Conservation (phyloP, 2,888 invertebrate species). For the Hirtodrosophila duncani region DNA sequence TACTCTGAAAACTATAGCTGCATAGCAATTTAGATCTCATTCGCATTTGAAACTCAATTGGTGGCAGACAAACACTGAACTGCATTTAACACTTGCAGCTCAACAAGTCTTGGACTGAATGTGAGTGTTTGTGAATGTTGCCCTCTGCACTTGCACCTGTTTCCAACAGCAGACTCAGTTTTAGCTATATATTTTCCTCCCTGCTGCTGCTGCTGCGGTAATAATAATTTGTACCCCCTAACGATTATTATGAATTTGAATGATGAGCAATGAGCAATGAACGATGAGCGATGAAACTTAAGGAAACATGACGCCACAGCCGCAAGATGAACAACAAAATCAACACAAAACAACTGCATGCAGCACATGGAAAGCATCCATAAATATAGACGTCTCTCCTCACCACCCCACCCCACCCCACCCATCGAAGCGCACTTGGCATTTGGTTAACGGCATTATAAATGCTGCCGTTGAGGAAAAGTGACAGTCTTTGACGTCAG, state of each 20-base stretch:
- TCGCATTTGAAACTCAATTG: too few relatives aligned
- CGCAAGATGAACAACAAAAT: conserved; percentile 37
- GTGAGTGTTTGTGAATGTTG: too few relatives aligned
- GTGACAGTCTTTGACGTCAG: conserved; percentile 56
- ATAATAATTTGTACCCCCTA: conserved; percentile 29
- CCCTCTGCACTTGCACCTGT: too few relatives aligned
- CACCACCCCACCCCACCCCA: not conserved
- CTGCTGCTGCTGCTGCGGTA: conserved; percentile 23
- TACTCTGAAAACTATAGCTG: too few relatives aligned
- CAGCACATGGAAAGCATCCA: conserved; percentile 16
- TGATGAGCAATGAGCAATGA: conserved; percentile 55
- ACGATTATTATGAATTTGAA: conserved; percentile 42
- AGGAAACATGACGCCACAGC: conserved; percentile 47
- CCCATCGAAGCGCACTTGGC: conserved; percentile 31
- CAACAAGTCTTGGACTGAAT: too few relatives aligned
- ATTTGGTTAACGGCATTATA: conserved; percentile 69
- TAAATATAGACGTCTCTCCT: not conserved
- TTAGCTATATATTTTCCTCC: not conserved
- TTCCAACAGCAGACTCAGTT: too few relatives aligned
- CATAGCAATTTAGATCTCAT: too few relatives aligned
- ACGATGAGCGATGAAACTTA: conserved; percentile 62
- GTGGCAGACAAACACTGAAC: not conserved
- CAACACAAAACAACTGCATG: conserved; percentile 40
- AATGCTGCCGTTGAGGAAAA: conserved; percentile 59
- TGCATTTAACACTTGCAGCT: too few relatives aligned